A percentile compares a stretch with the other conserved stretches of the same genome.
phyloP scores from a whole-genome alignment of 2,113 vertebrate species.

The Psettodes erumei region DNA sequence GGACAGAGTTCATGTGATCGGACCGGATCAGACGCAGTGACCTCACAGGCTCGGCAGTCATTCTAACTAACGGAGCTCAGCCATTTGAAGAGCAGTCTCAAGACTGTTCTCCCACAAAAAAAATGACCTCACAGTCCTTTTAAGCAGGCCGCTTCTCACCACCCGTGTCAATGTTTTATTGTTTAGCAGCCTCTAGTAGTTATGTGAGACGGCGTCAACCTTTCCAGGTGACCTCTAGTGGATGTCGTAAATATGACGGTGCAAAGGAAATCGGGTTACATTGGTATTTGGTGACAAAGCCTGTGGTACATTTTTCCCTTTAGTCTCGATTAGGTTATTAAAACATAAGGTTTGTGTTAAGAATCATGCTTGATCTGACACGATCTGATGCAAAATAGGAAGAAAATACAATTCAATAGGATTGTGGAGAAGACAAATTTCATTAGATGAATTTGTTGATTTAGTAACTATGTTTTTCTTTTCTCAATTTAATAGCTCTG shows the following conservation, averaged over 20 bases:
- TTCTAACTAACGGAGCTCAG: slow-evolving; percentile 15
- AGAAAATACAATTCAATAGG: not conserved
- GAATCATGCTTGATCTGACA: not conserved
- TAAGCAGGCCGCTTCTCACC: not conserved
- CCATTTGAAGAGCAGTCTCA: not conserved
- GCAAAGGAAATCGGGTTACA: not conserved
- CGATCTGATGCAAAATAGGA: not conserved
- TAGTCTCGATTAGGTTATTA: not conserved
- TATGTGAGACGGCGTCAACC: too few species aligned
- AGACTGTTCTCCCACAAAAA: not conserved
- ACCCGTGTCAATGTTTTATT: not conserved
- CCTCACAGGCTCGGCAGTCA: slow-evolving; percentile 13
- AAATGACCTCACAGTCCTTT: not conserved
- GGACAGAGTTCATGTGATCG: slow-evolving; percentile 44
- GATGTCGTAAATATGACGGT: not conserved
- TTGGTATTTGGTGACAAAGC: not conserved
- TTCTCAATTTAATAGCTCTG: not conserved
- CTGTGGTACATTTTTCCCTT: not conserved
- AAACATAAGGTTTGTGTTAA: not conserved
- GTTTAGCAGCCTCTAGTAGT: too few species aligned
- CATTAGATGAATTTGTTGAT: not conserved
- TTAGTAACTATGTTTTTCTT: not conserved
- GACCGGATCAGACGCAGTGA: slow-evolving; percentile 44
- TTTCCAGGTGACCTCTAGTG: too few species aligned
- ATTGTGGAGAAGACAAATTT: not conserved